Evolutionary conservation across 2,888 invertebrate species (phyloP).

Genomic region (Antitype chi): DNA sequence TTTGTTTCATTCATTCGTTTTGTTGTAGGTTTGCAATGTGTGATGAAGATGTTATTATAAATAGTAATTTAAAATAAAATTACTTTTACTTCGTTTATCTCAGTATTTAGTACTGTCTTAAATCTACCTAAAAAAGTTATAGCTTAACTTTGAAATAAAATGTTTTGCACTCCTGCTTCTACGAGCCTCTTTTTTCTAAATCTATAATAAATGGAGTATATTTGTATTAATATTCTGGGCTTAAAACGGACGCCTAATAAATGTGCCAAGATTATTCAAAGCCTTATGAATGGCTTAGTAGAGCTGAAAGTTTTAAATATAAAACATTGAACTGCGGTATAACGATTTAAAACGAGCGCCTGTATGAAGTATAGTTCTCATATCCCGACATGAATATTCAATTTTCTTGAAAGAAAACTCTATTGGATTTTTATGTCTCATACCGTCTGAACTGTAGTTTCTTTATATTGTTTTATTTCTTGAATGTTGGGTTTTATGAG

Average conservation of each 20-base stretch:
- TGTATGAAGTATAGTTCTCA: constrained; percentile 69
- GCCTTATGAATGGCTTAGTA: constrained; percentile 41
- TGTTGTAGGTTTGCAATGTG: no score
- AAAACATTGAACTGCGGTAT: constrained; percentile 49
- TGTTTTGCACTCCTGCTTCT: no score
- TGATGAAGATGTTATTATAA: no score
- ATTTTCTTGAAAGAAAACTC: constrained; percentile 79
- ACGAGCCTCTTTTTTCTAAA: no score
- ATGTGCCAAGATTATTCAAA: constrained; percentile 42
- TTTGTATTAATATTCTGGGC: constrained; percentile 18
- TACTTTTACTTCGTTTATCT: no score
- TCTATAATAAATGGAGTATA: no score
- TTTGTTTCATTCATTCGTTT: no score
- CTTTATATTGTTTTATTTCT: constrained; percentile 26
- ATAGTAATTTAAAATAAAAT: no score
- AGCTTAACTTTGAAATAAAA: no score
- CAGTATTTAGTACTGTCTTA: no score
- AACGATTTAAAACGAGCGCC: constrained; percentile 58
- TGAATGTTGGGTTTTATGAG: background rate
- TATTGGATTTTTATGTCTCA: constrained; percentile 71
- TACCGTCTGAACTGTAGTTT: constrained; percentile 41
- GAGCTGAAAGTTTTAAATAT: constrained; percentile 38
- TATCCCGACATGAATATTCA: constrained; percentile 79
- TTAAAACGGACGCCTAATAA: constrained; percentile 31
- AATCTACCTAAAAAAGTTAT: no score